A percentile compares a stretch with the other conserved stretches of the same genome.
Conservation (phyloP, 2,113 vertebrate genomes). For the Rhea pennata region DNA sequence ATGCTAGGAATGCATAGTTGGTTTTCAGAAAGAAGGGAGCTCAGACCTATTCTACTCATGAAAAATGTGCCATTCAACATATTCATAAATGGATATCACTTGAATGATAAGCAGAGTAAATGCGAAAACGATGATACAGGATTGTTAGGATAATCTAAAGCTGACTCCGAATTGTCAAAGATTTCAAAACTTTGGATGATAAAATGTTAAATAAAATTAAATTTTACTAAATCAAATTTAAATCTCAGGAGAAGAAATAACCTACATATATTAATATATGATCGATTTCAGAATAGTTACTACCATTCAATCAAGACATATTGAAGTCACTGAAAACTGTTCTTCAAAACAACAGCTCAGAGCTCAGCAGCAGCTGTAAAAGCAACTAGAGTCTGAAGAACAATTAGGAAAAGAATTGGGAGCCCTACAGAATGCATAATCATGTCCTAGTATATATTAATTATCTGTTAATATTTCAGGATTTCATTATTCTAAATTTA, state of each 20-base stretch:
- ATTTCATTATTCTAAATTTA: conserved; percentile 14
- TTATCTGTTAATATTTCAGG: neutral
- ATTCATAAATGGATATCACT: neutral
- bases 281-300: neutral
- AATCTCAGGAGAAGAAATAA: neutral
- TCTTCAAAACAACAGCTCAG: neutral
- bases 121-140: neutral
- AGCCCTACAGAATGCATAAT: neutral
- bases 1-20: neutral
- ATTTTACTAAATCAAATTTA: neutral
- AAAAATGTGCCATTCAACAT: neutral
- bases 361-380: neutral
- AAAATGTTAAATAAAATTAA: neutral
- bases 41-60: neutral
- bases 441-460: neutral
- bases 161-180: neutral
- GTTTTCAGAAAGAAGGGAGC: conserved; percentile 17
- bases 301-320: neutral
- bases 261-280: neutral
- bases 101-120: neutral
- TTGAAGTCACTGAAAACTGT: neutral
- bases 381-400: neutral
- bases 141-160: conserved; percentile 5
- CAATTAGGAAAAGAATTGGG: neutral
- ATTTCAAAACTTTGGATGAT: neutral